These are phyloP conservation scores for Agrotis segetum DNA, from an alignment of 2,888 invertebrate genomes.

Conservation along the genomic window DNA sequence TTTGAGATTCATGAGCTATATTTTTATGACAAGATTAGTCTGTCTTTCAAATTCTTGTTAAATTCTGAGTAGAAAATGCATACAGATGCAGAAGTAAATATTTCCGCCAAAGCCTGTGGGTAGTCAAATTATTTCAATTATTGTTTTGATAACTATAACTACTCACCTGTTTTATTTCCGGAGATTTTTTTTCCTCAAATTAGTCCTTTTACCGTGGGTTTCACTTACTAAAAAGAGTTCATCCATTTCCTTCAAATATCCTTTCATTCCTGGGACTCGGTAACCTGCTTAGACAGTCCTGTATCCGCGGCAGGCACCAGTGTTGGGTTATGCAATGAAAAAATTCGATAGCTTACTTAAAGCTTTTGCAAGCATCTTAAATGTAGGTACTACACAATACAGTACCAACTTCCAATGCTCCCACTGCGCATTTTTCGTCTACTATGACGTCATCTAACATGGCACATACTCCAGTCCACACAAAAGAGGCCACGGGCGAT, in stretches of 20 bases:
- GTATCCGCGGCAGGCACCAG: no score
- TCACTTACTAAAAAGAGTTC: no score
- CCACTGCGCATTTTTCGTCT: conserved; percentile 55
- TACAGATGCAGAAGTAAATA: neutral
- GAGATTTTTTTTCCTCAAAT: no score
- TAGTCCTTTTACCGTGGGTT: no score
- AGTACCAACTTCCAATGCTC: conserved; percentile 15
- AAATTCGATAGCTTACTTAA: neutral
- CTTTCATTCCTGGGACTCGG: no score
- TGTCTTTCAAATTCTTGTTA: neutral
- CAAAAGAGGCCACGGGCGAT: conserved; percentile 86
- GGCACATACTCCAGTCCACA: conserved; percentile 74
- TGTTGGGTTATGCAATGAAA: neutral
- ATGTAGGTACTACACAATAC: conserved; percentile 7
- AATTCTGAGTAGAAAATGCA: neutral
- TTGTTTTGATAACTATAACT: neutral
- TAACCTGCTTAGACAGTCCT: no score
- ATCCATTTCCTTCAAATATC: no score
- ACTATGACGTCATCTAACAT: conserved; percentile 71
- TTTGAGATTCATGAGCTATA: no score
- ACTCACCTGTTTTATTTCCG: neutral
- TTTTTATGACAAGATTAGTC: neutral
- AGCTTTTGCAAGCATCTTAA: neutral
- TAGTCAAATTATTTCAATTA: neutral
- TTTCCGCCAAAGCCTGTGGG: neutral